Evolutionary conservation across 2,888 invertebrate genomes (phyloP), one percentile per base, ranked within the genome.

Genomic region (Stomorhina lunata): DNA sequence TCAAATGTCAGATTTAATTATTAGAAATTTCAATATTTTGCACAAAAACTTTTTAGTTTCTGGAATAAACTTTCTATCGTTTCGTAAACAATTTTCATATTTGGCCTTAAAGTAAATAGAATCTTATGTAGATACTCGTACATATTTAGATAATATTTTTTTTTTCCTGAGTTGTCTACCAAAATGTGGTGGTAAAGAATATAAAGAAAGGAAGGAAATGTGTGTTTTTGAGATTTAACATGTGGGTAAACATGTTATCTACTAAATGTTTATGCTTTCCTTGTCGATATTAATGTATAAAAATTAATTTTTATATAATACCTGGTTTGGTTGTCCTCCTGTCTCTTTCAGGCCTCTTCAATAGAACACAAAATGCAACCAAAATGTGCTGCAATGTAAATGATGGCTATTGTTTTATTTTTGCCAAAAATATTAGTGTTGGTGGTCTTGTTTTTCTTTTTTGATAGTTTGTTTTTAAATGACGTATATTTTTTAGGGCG

Each of bases 171-270:
- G n/a, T n/a, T n/a, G n/a, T n/a, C n/a, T n/a, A n/a, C n/a, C n/a
- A n/a, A n/a, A n/a, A n/a, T n/a, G n/a, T n/a, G n/a, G n/a, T n/a
- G n/a, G n/a, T n/a, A n/a, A n/a, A n/a, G n/a, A n/a, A n/a, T n/a
- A n/a, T n/a, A n/a, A n/a, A n/a, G n/a, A n/a, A n/a, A n/a, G n/a
- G n/a, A n/a, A n/a, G n/a, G 2, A n/a, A 55, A 55, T 59, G 37
- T 59, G 22, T 29, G 34, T 66, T 50, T 5, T 37, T 66, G 50
- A 50, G 37, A 53, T 68, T 68, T 66, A 32, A 66, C 50, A 68
- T 68, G 68, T 68, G 68, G 68, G 53, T 40, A 68, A 40, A 53
- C 68, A 53, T 68, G 53, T 68, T 69, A 69, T 40, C 25, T 27
- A 68, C 40, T 68, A 50, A 15, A 66, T 68, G n/a, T n/a, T n/a